A percentile compares a stretch with the other conserved stretches of the same genome.
Evolutionary conservation across 1,140 invertebrate genomes (phyloP).

Genomic region (Druon quercuslanigerum): DNA sequence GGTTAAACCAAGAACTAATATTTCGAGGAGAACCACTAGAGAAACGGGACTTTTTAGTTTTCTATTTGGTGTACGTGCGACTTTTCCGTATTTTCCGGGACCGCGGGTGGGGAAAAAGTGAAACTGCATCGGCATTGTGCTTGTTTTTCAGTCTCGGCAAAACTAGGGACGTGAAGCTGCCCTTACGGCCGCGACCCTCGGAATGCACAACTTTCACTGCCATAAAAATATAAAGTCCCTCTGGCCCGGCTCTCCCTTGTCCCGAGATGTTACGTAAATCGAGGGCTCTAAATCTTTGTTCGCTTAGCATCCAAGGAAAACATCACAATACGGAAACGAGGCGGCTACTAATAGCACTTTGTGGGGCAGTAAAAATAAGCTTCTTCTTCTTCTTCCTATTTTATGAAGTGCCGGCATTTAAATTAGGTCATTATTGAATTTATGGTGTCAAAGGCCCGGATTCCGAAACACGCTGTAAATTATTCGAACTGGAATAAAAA

Average conservation of each 20-base stretch:
- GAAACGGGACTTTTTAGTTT: conserved; percentile 38
- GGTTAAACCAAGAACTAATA: not conserved
- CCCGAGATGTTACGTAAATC: conserved; percentile 68
- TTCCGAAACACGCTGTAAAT: not conserved
- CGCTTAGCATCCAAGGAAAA: conserved; percentile 40
- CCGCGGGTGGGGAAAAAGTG: conserved; percentile 61
- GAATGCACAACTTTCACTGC: conserved; percentile 69
- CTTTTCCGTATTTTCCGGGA: conserved; percentile 42
- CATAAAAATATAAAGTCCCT: conserved; percentile 72
- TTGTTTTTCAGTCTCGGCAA: conserved; percentile 65
- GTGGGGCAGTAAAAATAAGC: conserved; percentile 19
- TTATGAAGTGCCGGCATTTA: conserved; percentile 20
- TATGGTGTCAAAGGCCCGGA: not conserved
- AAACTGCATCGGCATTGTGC: conserved; percentile 65
- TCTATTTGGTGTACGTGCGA: conserved; percentile 38
- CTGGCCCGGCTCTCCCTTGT: conserved; percentile 48
- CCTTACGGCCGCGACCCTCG: conserved; percentile 63
- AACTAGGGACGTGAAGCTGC: conserved; percentile 63
- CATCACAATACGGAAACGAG: conserved; percentile 25
- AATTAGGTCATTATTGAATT: conserved; percentile 21
- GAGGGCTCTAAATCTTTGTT: conserved; percentile 65
- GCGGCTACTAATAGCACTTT: conserved; percentile 17
- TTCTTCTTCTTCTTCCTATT: conserved; percentile 25
- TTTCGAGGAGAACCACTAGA: not conserved
- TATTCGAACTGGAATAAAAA: not conserved